Conservation (phyloP, 2,888 invertebrate genomes). For the Trichogramma dendrolimi region DNA sequence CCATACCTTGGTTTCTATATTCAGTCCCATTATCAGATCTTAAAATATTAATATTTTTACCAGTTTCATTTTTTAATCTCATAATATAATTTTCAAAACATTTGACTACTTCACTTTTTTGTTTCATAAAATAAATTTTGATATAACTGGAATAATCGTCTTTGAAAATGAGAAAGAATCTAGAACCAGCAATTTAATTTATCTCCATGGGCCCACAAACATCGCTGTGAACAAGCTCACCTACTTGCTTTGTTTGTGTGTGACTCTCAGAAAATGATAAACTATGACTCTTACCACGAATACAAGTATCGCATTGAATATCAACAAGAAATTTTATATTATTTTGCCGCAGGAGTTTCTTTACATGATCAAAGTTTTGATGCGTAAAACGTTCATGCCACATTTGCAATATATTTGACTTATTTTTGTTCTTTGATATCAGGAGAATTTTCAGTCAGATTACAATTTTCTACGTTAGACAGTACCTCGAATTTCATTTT, state of each 20-base stretch:
- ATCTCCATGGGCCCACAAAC: conserved; percentile 8
- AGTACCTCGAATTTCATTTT: conserved; percentile 12
- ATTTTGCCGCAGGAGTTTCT: conserved; percentile 1
- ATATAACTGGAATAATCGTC: conserved; percentile 11
- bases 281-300: conserved; percentile 11
- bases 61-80: conserved; percentile 11
- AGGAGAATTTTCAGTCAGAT: background rate
- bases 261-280: background rate
- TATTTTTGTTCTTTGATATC: background rate
- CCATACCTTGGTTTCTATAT: background rate
- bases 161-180: conserved; percentile 5
- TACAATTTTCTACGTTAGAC: conserved; percentile 5
- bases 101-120: background rate
- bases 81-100: conserved; percentile 13
- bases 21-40: conserved; percentile 13
- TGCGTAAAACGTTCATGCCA: conserved; percentile 9
- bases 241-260: conserved; percentile 1
- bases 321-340: background rate
- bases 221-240: conserved; percentile 6
- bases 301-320: conserved; percentile 5
- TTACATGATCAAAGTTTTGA: conserved; percentile 4
- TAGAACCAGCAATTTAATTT: background rate
- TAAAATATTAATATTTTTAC: conserved; percentile 6
- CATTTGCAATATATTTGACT: conserved; percentile 6
- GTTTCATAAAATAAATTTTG: conserved; percentile 5